phyloP scores from a whole-genome alignment of 2,113 vertebrate genomes.

The Lepidothrix coronata region DNA sequence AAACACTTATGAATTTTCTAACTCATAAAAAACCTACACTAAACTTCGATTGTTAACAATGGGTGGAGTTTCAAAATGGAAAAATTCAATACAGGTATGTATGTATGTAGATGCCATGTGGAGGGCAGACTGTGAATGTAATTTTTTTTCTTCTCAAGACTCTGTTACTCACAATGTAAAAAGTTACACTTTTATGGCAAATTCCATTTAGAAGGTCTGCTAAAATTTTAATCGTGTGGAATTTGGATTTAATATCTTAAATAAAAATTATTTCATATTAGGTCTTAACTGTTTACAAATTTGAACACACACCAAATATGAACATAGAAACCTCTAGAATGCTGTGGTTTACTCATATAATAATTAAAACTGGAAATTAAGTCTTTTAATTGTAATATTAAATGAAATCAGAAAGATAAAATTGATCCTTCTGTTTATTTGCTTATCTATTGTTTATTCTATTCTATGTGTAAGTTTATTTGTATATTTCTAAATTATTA shows the following conservation, averaged over 20 bases:
- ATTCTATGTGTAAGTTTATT: neutral
- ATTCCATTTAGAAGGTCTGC: neutral
- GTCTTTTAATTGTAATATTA: neutral
- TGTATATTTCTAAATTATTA: neutral
- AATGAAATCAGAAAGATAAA: neutral
- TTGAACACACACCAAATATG: neutral
- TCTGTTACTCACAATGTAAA: neutral
- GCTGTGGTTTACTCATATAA: neutral
- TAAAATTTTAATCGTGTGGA: neutral
- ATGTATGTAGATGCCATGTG: neutral
- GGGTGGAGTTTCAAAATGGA: neutral
- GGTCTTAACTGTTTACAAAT: neutral
- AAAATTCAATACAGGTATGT: neutral
- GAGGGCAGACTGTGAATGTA: neutral
- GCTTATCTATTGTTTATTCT: neutral
- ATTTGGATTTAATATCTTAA: neutral
- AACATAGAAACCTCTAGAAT: neutral
- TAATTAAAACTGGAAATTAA: neutral
- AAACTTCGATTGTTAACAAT: neutral
- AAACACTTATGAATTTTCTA: neutral
- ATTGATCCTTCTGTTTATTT: neutral
- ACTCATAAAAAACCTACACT: rapidly evolving
- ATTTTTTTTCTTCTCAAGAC: neutral
- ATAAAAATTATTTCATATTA: neutral
- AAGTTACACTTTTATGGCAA: neutral